These are phyloP conservation scores for Scaptomyza montana DNA, from an alignment of 1,140 invertebrate genomes.

Conservation along the genomic window DNA sequence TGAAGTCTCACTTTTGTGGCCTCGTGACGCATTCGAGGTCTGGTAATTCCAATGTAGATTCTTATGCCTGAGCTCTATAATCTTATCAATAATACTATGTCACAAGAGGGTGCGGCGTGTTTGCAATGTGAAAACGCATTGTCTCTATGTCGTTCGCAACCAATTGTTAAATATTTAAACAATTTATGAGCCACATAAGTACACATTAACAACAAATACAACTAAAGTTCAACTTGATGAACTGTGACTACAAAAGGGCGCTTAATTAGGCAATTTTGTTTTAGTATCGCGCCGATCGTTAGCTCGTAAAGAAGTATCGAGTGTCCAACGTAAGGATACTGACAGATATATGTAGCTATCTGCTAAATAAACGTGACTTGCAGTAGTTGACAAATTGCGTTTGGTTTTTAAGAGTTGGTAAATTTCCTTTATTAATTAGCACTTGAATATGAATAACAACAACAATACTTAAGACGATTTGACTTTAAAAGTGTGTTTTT, in stretches of 20 bases:
- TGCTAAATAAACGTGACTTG: slow-evolving; percentile 29
- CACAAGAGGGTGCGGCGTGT: slow-evolving; percentile 48
- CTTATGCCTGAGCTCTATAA: slow-evolving; percentile 43
- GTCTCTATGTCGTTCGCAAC: slow-evolving; percentile 64
- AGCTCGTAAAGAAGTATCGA: slow-evolving; percentile 5
- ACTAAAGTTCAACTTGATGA: slow-evolving; percentile 14
- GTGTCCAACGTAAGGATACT: slow-evolving; percentile 46
- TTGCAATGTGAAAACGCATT: slow-evolving; percentile 46
- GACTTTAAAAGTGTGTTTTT: slow-evolving; percentile 16
- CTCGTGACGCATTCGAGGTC: slow-evolving; percentile 50
- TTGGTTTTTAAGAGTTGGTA: slow-evolving; percentile 57
- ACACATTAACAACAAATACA: slow-evolving; percentile 15
- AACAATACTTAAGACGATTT: slow-evolving; percentile 29
- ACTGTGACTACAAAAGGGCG: slow-evolving; percentile 67
- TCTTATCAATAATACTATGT: slow-evolving; percentile 56
- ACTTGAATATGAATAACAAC: slow-evolving; percentile 28
- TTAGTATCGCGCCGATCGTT: slow-evolving; percentile 52
- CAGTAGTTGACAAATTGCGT: slow-evolving; percentile 43
- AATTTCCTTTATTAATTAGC: slow-evolving; percentile 61
- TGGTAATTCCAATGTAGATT: slow-evolving; percentile 60
- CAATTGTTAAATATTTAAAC: slow-evolving; percentile 81
- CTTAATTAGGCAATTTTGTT: slow-evolving; percentile 66
- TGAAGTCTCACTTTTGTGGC: slow-evolving; percentile 26
- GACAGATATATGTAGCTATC: slow-evolving; percentile 16
- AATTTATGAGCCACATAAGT: slow-evolving; percentile 65